phyloP scores from a whole-genome alignment of 2,113 vertebrate genomes.

The Patagioenas fasciata region DNA sequence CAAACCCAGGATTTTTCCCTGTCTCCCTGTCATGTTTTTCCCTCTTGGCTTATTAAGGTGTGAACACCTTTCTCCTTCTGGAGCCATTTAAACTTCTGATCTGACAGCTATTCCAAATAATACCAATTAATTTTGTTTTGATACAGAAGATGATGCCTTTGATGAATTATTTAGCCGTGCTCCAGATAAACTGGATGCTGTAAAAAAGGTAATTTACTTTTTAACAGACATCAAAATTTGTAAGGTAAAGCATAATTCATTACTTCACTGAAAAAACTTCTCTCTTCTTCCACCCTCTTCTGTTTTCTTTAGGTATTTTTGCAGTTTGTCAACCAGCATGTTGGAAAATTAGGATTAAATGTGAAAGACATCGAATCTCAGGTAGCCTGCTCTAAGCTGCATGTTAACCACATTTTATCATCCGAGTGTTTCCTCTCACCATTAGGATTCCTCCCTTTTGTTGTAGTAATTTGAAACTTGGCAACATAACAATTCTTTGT shows the following conservation, averaged over 20 bases:
- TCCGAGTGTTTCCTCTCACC: neutral
- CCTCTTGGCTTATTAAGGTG: neutral
- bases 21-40: neutral
- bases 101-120: neutral
- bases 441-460: neutral
- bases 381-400: conserved; percentile 69
- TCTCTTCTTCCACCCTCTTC: neutral
- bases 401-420: neutral
- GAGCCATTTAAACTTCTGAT: neutral
- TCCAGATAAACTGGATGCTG: conserved; percentile 82
- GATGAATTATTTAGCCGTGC: conserved; percentile 86
- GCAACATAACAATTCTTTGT: neutral
- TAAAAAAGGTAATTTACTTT: conserved; percentile 83
- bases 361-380: conserved; percentile 84
- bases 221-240: neutral
- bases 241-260: neutral
- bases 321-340: conserved; percentile 86
- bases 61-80: neutral
- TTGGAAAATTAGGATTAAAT: conserved; percentile 81
- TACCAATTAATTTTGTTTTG: conserved; percentile 31
- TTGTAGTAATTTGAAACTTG: neutral
- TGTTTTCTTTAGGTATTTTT: conserved; percentile 81
- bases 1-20: neutral
- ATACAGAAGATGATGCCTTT: conserved; percentile 78
- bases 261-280: neutral